Percentiles rank a stretch among this genome's conserved stretches.
These are phyloP conservation scores for Chinchilla lanigera DNA, from an alignment of 2,113 vertebrate species.

Conservation along the genomic window DNA sequence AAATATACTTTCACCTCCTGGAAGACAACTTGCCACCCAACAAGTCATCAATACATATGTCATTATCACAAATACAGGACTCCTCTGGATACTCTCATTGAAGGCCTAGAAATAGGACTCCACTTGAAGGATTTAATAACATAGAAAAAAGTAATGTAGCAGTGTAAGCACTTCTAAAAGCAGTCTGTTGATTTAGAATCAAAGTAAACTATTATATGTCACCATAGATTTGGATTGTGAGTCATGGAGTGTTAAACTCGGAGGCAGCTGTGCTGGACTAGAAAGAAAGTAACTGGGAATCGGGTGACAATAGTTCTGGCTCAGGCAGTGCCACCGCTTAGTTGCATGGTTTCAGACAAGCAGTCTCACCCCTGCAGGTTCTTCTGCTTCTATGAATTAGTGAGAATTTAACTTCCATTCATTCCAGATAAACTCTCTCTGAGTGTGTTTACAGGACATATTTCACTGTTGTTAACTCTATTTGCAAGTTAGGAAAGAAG, in stretches of 20 bases:
- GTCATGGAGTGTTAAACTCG: constrained; percentile 58
- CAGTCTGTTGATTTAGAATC: constrained; percentile 70
- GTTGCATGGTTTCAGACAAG: background rate
- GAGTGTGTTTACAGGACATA: constrained; percentile 38
- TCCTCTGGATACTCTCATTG: background rate
- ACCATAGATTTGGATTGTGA: constrained; percentile 70
- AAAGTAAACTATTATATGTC: constrained; percentile 70
- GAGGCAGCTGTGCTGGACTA: constrained; percentile 60
- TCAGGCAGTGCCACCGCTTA: background rate
- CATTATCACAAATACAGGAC: background rate
- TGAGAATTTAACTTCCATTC: constrained; percentile 11
- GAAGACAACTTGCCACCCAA: background rate
- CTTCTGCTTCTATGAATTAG: background rate
- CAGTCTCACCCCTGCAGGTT: background rate
- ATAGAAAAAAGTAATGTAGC: constrained; percentile 26
- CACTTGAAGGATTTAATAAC: constrained; percentile 20
- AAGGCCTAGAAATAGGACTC: constrained; percentile 58
- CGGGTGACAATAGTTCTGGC: background rate
- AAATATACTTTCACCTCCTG: background rate
- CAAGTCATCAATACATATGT: constrained; percentile 48
- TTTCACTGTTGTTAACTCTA: constrained; percentile 57
- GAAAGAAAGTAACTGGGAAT: background rate
- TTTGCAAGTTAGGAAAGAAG: constrained; percentile 43
- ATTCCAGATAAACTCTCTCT: constrained; percentile 19
- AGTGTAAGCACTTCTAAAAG: constrained; percentile 70